phyloP scores from a whole-genome alignment of 2,888 invertebrate species.

The Oxystoma pomonae region DNA sequence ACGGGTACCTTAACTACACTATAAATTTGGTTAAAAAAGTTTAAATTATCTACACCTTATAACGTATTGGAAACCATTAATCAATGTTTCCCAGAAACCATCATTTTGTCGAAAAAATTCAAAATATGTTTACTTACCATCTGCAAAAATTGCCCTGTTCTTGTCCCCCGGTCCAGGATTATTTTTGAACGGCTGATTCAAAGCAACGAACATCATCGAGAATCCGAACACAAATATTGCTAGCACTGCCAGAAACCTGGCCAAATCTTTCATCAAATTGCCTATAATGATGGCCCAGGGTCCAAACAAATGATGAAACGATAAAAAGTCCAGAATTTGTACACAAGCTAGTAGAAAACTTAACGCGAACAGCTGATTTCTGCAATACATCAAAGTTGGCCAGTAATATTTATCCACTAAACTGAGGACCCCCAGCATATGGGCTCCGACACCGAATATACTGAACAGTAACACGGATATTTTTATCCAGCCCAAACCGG shows the following conservation, averaged over 20 bases:
- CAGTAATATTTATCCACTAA: constrained; percentile 65
- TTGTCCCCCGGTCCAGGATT: background rate
- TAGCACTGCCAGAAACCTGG: constrained; percentile 95
- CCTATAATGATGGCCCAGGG: constrained; percentile 99
- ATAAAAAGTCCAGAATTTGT: constrained; percentile 94
- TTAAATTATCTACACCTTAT: background rate
- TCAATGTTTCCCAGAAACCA: too few species aligned
- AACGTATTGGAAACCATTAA: constrained; percentile 5
- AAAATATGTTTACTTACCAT: too few species aligned
- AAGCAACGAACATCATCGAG: constrained; percentile 92
- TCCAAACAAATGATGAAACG: constrained; percentile 98
- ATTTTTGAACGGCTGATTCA: constrained; percentile 90
- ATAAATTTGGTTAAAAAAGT: constrained; percentile 1
- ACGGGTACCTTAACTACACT: background rate
- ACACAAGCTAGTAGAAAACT: constrained; percentile 95
- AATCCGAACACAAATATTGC: constrained; percentile 98
- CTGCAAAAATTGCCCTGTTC: constrained; percentile 55
- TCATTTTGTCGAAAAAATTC: too few species aligned
- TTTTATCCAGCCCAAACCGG: constrained; percentile 93
- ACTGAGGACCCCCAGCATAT: constrained; percentile 71
- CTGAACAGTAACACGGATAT: constrained; percentile 81
- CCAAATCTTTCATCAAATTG: constrained; percentile 87
- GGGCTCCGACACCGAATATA: constrained; percentile 86
- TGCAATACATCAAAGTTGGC: constrained; percentile 86
- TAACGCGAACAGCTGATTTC: constrained; percentile 96